A percentile compares a stretch with the other conserved stretches of the same genome.
Evolutionary conservation across 2,888 invertebrate genomes (phyloP).

Genomic region (Crematogaster levior): DNA sequence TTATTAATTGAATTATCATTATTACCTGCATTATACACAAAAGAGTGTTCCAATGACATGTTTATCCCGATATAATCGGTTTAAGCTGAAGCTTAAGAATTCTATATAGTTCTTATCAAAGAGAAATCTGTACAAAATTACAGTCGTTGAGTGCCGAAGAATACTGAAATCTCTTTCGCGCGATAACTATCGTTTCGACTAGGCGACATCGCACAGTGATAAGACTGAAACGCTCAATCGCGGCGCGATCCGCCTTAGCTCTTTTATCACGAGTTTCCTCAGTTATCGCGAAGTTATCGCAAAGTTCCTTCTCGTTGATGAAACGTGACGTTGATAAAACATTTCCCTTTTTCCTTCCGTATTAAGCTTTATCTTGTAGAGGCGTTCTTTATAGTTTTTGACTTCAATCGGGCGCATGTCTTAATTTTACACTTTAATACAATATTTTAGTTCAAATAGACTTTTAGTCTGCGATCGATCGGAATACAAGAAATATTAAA

Average conservation of each 20-base stretch:
- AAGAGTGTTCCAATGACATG: neutral
- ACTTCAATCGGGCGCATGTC: neutral
- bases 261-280: slow-evolving; percentile 46
- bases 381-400: slow-evolving; percentile 3
- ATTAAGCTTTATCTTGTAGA: slow-evolving; percentile 32
- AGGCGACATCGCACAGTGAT: slow-evolving; percentile 5
- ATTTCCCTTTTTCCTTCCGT: slow-evolving; percentile 43
- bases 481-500: no score
- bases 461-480: neutral
- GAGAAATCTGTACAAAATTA: slow-evolving; percentile 26
- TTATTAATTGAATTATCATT: neutral
- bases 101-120: neutral
- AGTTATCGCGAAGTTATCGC: slow-evolving; percentile 41
- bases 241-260: slow-evolving; percentile 18
- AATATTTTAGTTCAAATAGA: slow-evolving; percentile 1
- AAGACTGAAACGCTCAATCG: slow-evolving; percentile 33
- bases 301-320: slow-evolving; percentile 33
- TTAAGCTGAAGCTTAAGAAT: neutral
- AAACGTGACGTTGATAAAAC: slow-evolving; percentile 53
- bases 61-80: neutral
- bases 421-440: slow-evolving; percentile 5
- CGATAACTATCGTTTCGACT: slow-evolving; percentile 33
- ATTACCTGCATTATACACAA: neutral
- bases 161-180: neutral
- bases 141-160: neutral